Evolutionary conservation across 1,140 invertebrate genomes (phyloP), one percentile per base, ranked within the genome.

Genomic region (Zaprionus taronus): DNA sequence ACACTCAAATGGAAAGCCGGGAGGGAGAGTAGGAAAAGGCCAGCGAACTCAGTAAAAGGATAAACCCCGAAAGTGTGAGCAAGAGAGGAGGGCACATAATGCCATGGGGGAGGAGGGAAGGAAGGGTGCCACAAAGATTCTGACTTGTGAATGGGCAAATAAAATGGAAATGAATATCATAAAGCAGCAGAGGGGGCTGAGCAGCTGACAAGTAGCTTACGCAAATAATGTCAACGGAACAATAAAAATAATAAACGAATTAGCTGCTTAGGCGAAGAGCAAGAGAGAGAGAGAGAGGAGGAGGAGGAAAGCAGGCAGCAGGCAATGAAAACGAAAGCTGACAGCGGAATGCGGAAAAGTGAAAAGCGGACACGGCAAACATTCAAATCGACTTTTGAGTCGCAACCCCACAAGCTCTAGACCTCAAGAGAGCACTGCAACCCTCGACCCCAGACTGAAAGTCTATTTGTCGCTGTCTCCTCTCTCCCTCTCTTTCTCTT

Each of bases 181-280:
- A 84, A 87, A 89, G 85, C 69, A 68, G 77, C 17, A 12, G 15
- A 11, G 24, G 15, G 20, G 7, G 12, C 17, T 12, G 58, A 89
- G 9, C 11, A 34, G 81, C 84, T 89, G 84, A 89, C 84, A 90
- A 89, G 84, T 87, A 85, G 85, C 85, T 89, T 89, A 90, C 81
- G 86, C 90, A 90, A 89, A 89, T 89, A 89, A 89, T 89, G 85
- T 89, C 85, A 89, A 85, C 82, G 85, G 79, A 90, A 89, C 85
- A 89, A 89, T 89, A 89, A 89, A 90, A 89, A 90, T 89, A 89
- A 89, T 89, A 89, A 89, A 89, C 85, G 85, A 89, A 89, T 89
- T 89, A 89, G 85, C 85, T 85, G 85, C 85, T 85, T 81, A 81
- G 90, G 79, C 81, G 31, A 55, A 15, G n/a, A 11, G 24, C 20